Evolutionary conservation across 2,888 invertebrate genomes (phyloP), one percentile per base, ranked within the genome.

Genomic region (Hirtodrosophila cameraria): DNA sequence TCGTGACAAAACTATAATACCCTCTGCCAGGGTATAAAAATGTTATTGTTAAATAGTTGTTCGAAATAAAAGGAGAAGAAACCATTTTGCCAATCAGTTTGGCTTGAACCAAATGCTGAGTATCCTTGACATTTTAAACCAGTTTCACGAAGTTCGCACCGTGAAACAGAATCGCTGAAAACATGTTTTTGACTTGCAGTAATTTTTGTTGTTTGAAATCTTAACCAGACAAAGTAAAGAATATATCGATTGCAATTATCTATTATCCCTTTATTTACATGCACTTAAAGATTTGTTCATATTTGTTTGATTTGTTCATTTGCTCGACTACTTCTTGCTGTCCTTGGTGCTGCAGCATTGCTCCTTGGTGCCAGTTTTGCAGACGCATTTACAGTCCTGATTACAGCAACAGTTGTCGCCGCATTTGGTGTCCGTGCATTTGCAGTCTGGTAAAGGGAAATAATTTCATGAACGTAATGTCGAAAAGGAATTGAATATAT

Each of bases 331-430:
- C 11, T 43, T 43, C 27, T 63, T 68, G 3, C 52, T 63, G 41
- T 64, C 53, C 42, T 75, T 85, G 27, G 63, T 59, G 60, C 60
- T 62, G 68, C 79, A 87, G 23, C 88, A 86, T 67, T 85, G 54
- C 3, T 81, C 82, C 72, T 82, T 86, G 59, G 72, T 61, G 38
- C 85, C 84, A 2, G 64, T 63, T 23, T 86, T 87, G 59, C 86
- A 86, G 25, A 69, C 78, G 38, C 88, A 87, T 1, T 75, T 75
- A 53, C 87, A 87, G 12, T 85, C 75, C 57, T 69, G 36, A n/a
- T 35, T 71, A 49, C 88, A 87, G 23, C 66, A 57, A 27, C 86
- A 87, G 18, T 85, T 87, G 54, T 85, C 80, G 12, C 86, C 85
- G 57, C 85, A 87, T 55, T 74, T 81, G 28, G 12, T 52, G 46